phyloP scores from a whole-genome alignment of 2,113 vertebrate species.

The Myodes glareolus region DNA sequence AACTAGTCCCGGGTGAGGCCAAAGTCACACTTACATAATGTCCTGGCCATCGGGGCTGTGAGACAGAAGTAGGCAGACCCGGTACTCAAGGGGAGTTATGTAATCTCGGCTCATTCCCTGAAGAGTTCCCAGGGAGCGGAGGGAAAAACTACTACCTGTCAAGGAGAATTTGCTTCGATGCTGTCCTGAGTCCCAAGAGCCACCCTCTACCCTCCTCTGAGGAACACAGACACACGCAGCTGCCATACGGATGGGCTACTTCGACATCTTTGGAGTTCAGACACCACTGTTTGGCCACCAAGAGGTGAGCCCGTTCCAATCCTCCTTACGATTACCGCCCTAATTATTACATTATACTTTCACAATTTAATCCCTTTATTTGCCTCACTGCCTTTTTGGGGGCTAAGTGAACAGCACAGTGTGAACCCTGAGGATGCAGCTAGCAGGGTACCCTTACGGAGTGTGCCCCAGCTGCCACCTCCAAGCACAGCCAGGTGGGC shows the following conservation, averaged over 20 bases:
- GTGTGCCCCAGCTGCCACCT: slow-evolving; percentile 82
- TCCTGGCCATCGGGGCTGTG: not conserved
- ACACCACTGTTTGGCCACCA: not conserved
- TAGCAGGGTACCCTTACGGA: slow-evolving; percentile 45
- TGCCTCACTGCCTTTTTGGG: slow-evolving; percentile 78
- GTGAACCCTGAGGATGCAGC: slow-evolving; percentile 78
- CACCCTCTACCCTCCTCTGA: not conserved
- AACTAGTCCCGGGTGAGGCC: not conserved
- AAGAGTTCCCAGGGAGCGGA: not conserved
- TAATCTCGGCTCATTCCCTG: slow-evolving; percentile 18
- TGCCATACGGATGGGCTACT: not conserved
- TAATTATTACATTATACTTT: slow-evolving; percentile 79
- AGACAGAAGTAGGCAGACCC: not conserved
- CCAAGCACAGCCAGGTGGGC: slow-evolving; percentile 77
- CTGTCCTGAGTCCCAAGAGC: not conserved
- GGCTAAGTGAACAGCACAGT: slow-evolving; percentile 73
- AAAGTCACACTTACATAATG: not conserved
- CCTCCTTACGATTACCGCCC: slow-evolving; percentile 68
- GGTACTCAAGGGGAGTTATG: not conserved
- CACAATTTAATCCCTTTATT: slow-evolving; percentile 77
- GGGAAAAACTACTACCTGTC: not conserved
- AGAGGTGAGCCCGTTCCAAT: slow-evolving; percentile 67
- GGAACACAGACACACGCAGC: not conserved
- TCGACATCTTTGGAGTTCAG: slow-evolving; percentile 8
- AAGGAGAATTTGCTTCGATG: not conserved